A percentile compares a stretch with the other conserved stretches of the same genome.
These are phyloP conservation scores for Luscinia luscinia DNA, from an alignment of 2,797 vertebrate genomes.

Conservation along the genomic window DNA sequence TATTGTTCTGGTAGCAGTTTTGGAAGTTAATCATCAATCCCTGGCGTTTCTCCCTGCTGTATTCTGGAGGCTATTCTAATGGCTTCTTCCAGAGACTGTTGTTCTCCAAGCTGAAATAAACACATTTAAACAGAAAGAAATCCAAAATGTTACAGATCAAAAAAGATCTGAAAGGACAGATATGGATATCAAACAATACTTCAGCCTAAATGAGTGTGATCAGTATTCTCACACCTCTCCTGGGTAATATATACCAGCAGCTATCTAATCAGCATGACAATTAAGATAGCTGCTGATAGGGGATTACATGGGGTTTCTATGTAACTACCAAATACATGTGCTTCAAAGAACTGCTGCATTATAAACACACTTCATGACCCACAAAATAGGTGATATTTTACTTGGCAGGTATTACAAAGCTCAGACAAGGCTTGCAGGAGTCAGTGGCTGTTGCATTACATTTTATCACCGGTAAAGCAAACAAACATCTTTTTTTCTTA, in stretches of 20 bases:
- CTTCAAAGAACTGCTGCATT: slow-evolving; percentile 22
- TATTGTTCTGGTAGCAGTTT: slow-evolving; percentile 65
- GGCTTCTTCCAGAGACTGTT: slow-evolving; percentile 98
- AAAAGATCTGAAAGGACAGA: not conserved
- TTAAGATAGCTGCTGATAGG: not conserved
- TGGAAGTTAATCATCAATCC: slow-evolving; percentile 90
- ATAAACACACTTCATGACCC: not conserved
- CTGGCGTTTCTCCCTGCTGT: slow-evolving; percentile 97
- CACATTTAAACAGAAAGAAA: not conserved
- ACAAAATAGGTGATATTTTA: not conserved
- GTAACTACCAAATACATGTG: not conserved
- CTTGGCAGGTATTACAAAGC: not conserved
- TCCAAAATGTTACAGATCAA: not conserved
- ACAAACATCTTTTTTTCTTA: not conserved
- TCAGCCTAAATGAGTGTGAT: not conserved
- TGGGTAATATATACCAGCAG: not conserved
- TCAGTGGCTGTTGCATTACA: not conserved
- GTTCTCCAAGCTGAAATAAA: slow-evolving; percentile 90
- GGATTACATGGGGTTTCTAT: not conserved
- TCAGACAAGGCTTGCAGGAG: not conserved
- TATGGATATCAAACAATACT: not conserved
- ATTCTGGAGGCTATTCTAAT: slow-evolving; percentile 99
- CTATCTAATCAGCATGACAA: slow-evolving; percentile 45
- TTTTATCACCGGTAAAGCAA: not conserved
- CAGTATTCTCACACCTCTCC: not conserved